Evolutionary conservation across 2,888 invertebrate genomes (phyloP), one percentile per base, ranked within the genome.

Genomic region (Disparrhopalites patrizii): DNA sequence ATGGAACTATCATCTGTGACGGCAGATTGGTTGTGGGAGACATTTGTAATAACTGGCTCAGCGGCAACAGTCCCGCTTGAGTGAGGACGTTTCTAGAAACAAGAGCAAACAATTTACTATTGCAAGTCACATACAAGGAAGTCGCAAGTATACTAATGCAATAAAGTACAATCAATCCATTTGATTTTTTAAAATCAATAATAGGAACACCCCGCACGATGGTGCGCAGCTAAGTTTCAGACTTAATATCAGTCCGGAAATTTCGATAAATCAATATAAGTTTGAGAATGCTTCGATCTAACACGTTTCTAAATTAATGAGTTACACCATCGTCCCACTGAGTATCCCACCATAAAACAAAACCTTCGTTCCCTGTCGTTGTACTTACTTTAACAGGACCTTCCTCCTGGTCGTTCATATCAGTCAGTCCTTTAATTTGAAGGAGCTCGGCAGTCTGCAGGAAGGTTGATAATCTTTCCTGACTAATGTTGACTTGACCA

Each of bases 401-500:
- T 20, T 47, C 30, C 25, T 64, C 62, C 30, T 66, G 78, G 66
- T 83, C 83, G 33, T 78, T 78, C 66, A 80, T 80, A 77, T 86
- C 86, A 54, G 89, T 88, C 69, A 90, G 82, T 64, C 89, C 89
- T 78, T 89, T 88, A 61, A 89, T 87, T 75, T 88, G 87, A 75
- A 90, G 79, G 70, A 89, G 80, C 78, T 89, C 89, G 4, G 89
- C 89, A 20, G 89, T 89, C 74, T 87, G 86, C 58, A 90, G 81
- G 80, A 90, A 90, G 67, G 89, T 88, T 72, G 87, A 86, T 74
- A 90, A 79, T 70, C 89, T 87, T 77, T 89, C 89, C 78, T 89
- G 89, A 75, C 87, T 85, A 51, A 90, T 89, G 75, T 88, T 89
- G 7, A 90, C 90, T 81, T 90, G 90, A 65, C 90, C 90, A 76